Evolutionary conservation across 1,140 invertebrate species (phyloP), one percentile per base, ranked within the genome.

Genomic region (Coboldia fuscipes): DNA sequence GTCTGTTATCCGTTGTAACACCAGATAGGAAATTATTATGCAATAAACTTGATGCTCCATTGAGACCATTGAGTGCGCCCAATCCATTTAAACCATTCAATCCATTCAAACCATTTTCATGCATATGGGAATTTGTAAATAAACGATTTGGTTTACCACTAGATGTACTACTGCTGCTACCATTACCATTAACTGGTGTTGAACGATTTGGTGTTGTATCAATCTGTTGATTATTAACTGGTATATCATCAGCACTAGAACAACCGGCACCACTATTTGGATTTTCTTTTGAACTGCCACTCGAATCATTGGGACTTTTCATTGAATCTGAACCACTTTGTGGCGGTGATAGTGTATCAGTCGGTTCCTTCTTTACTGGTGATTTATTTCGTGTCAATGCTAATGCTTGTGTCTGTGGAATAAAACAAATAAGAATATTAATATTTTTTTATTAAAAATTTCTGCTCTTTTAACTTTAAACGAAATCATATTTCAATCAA

Each of bases 361-460:
- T 51, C 31, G 48, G 46, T 36, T 54, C 51, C 39, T 52, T 50
- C 39, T 54, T 54, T 26, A 54, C 43, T 43, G 44, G 47, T 12
- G 43, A 45, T 37, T 51, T 51, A 36, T 45, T 46, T 20, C 52
- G 45, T 16, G 51, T 55, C 22, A 55, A 39, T 16, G 52, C 52
- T 39, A 55, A 35, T 9, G 52, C 52, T 39, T 55, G 52, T 22
- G 50, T 50, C 52, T 55, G 38, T 27, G 39, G 31, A 21, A 15
- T 8, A 30, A 14, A 30, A 15, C 7, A 24, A 24, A 24, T 8
- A 24, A 7, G 23, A n/a, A 24, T 24, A 8, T 8, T 7, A n/a
- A 24, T 24, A 24, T 8, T 12, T 27, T 27, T 27, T 27, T 27
- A 4, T 27, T 4, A 6, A 7, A 6, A 23, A 7, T 23, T 12